Base-by-base conservation (phyloP, 2,113 vertebrate species). In the Microtus pennsylvanicus region DNA sequence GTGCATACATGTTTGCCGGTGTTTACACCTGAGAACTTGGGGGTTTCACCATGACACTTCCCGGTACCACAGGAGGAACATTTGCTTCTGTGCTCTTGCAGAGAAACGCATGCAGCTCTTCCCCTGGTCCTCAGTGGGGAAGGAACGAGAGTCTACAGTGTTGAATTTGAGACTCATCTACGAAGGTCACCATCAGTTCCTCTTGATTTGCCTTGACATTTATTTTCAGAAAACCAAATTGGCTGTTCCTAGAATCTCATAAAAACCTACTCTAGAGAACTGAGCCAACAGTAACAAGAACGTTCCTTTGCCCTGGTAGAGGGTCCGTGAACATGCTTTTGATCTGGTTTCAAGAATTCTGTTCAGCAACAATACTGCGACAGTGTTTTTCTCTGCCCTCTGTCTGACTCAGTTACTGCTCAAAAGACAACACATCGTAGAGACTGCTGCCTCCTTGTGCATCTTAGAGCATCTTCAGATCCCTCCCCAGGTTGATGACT, bases 301-400 rank as follows among this genome's bases (percentile, higher is more conserved):
- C 80, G 87, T 94, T 92, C 87, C 75, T 94, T 74, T 81, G 26
- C 4, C 72, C 91, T 97, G 97, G 76, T 77, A 96, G 72, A 90
- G 38, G 26, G 91, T 93, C 86, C 89, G 81, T n/a, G 16, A 92
- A 95, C 89, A 86, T 74, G 35, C 47, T 94, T 96, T 96, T 86
- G 33, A 93, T 81, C 86, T 77, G 67, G 58, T 82, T 86, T 95
- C 89, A 85, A 55, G 52, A 95, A 96, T 97, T 95, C 52, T 93
- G 30, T 93, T 92, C 82, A 16, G 74, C 77, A 70, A 89, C 67
- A 97, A 63, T 91, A 86, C 45, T 58, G 45, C 55, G 61, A 61
- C 92, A 67, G 45, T 95, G 67, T 96, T 97, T 97, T 97, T 87
- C 81, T 96, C 91, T 95, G 96, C 55, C 28, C 28, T 87, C 35